These are phyloP conservation scores for Bombus superbus DNA, from an alignment of 1,140 invertebrate genomes.

Conservation along the genomic window DNA sequence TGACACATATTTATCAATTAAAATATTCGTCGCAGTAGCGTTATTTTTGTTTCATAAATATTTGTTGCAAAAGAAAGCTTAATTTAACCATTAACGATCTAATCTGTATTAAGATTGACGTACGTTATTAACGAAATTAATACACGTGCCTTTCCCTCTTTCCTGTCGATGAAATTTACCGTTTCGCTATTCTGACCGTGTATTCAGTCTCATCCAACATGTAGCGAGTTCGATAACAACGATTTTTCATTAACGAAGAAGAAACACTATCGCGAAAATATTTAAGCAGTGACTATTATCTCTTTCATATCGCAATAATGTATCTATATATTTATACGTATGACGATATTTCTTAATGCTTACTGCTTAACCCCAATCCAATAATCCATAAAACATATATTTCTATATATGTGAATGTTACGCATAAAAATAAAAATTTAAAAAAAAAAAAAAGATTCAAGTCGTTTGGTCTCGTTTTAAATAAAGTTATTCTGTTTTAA, in stretches of 20 bases:
- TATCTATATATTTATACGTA: neutral
- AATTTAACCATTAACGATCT: no score
- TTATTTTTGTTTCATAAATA: neutral
- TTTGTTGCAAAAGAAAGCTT: neutral
- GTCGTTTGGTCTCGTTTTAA: no score
- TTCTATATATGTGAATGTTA: no score
- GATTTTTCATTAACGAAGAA: neutral
- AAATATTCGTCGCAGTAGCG: neutral
- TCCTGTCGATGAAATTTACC: no score
- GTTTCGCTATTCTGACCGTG: neutral
- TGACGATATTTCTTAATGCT: neutral
- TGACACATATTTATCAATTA: neutral
- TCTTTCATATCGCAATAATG: no score
- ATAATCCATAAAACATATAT: neutral
- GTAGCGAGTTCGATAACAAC: no score
- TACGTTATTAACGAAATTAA: no score
- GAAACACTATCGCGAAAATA: neutral
- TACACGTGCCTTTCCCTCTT: no score
- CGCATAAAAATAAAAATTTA: no score
- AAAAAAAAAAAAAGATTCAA: no score
- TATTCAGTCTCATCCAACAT: neutral
- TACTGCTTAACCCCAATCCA: neutral
- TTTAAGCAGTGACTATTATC: neutral
- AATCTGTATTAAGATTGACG: no score
- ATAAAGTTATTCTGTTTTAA: no score